These are phyloP conservation scores for Danaus melanippus DNA, from an alignment of 1,140 invertebrate genomes.

Conservation along the genomic window DNA sequence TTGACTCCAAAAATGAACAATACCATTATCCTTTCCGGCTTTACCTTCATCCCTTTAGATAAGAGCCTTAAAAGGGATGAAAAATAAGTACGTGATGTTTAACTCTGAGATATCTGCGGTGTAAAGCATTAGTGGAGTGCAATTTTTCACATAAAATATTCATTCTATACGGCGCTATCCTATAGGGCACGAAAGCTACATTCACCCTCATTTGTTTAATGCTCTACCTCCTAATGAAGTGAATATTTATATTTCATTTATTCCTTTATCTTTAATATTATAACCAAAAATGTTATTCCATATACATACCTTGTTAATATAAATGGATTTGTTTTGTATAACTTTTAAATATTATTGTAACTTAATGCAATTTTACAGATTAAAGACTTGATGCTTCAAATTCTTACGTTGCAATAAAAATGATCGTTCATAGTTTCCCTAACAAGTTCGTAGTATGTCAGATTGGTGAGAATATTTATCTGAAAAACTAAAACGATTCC, in stretches of 20 bases:
- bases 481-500: slow-evolving; percentile 22
- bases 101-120: slow-evolving; percentile 14
- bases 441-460: slow-evolving; percentile 13
- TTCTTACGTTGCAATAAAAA: too few relatives aligned
- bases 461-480: slow-evolving; percentile 12
- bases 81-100: slow-evolving; percentile 18
- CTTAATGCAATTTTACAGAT: too few relatives aligned
- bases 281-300: too few relatives aligned
- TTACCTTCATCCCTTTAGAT: slow-evolving; percentile 3
- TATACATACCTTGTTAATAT: too few relatives aligned
- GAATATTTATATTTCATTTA: slow-evolving; percentile 25
- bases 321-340: too few relatives aligned
- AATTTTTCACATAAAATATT: slow-evolving; percentile 48
- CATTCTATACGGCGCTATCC: slow-evolving; percentile 21
- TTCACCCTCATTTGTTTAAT: slow-evolving; percentile 27
- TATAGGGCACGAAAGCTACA: slow-evolving; percentile 12
- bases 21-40: slow-evolving; percentile 13
- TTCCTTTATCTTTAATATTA: slow-evolving; percentile 4
- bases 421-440: too few relatives aligned
- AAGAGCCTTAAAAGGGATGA: slow-evolving; percentile 19
- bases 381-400: too few relatives aligned
- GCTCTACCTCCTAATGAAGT: slow-evolving; percentile 25
- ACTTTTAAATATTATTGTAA: too few relatives aligned
- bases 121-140: slow-evolving; percentile 20
- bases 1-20: slow-evolving; percentile 10